These are phyloP conservation scores for Aquatica leii DNA, from an alignment of 2,888 invertebrate genomes.

Conservation along the genomic window DNA sequence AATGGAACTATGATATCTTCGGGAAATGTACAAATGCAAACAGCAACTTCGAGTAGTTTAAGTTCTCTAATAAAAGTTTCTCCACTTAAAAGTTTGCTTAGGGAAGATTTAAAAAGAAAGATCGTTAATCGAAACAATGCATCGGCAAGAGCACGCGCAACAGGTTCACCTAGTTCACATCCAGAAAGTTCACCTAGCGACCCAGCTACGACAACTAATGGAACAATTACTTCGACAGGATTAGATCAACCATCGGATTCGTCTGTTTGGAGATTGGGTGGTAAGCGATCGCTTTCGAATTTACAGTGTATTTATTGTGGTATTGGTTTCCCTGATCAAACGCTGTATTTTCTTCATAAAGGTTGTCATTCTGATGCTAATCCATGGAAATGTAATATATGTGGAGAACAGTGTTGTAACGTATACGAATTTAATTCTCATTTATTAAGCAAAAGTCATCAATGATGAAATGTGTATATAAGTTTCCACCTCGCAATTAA, in stretches of 20 bases:
- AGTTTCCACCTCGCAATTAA: not conserved
- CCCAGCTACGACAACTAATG: conserved; percentile 64
- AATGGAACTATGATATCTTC: conserved; percentile 59
- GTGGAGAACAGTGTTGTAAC: conserved; percentile 93
- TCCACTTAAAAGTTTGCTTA: conserved; percentile 82
- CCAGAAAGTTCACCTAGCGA: conserved; percentile 62
- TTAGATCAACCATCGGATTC: conserved; percentile 64
- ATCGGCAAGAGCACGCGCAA: conserved; percentile 60
- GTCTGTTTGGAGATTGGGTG: conserved; percentile 55
- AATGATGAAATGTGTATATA: conserved; percentile 52
- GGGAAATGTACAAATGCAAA: conserved; percentile 56
- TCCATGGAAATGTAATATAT: conserved; percentile 98
- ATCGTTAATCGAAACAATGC: conserved; percentile 72
- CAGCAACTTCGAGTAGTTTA: conserved; percentile 73
- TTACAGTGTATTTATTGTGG: conserved; percentile 91
- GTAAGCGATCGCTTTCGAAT: conserved; percentile 64
- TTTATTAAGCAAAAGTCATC: conserved; percentile 92
- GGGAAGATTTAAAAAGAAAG: conserved; percentile 84
- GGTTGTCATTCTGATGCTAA: conserved; percentile 97
- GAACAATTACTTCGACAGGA: conserved; percentile 79
- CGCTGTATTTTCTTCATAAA: conserved; percentile 95
- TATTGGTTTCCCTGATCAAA: conserved; percentile 94
- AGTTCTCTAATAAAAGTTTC: conserved; percentile 85
- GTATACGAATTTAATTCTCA: conserved; percentile 98
- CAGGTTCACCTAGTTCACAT: conserved; percentile 58